Conservation (phyloP, 2,797 vertebrate species). For the Microhierax caerulescens region DNA sequence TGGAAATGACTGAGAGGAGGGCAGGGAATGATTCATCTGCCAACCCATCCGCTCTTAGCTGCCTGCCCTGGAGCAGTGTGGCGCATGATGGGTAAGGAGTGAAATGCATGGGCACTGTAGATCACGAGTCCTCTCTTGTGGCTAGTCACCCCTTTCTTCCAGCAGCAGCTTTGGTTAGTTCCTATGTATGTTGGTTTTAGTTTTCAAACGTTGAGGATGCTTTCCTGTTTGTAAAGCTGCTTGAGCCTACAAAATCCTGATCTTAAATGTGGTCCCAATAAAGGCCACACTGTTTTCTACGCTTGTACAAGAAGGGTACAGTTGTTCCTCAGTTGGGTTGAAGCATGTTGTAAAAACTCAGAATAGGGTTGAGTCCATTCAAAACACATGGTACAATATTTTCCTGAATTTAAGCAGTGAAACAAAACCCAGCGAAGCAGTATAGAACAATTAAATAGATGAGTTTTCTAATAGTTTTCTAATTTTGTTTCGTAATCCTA, state of each 20-base stretch:
- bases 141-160: accelerated
- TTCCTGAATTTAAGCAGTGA: neutral
- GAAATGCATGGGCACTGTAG: accelerated
- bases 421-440: neutral
- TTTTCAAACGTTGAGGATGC: neutral
- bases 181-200: neutral
- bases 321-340: neutral
- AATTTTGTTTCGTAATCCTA: neutral
- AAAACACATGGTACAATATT: neutral
- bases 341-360: neutral
- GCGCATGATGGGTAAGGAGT: neutral
- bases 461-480: neutral
- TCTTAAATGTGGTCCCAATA: neutral
- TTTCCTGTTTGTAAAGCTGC: neutral
- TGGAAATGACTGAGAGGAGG: neutral
- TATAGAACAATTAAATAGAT: neutral
- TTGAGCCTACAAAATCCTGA: neutral
- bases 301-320: accelerated
- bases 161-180: neutral
- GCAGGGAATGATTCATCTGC: neutral
- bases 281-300: neutral
- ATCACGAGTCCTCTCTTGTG: accelerated
- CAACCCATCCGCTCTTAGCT: accelerated
- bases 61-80: accelerated
- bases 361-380: neutral